Conservation (phyloP, 2,113 vertebrate species). For the Dicaeum eximium region DNA sequence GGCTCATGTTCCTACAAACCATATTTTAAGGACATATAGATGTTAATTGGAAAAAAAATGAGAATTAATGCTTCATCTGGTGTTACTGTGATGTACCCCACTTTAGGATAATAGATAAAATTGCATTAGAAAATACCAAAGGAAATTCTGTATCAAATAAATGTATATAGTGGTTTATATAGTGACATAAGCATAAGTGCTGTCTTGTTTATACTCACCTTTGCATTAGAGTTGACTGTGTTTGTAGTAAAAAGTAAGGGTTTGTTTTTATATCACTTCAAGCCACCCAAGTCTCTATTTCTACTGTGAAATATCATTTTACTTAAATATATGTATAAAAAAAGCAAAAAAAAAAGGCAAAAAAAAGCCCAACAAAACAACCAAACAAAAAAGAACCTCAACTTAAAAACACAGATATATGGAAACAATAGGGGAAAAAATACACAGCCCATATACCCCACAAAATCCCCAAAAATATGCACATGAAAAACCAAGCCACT, state of each 20-base stretch:
- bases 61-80: neutral
- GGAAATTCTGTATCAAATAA: neutral
- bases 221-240: neutral
- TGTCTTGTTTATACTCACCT: neutral
- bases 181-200: neutral
- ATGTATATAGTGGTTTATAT: neutral
- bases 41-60: neutral
- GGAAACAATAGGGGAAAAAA: neutral
- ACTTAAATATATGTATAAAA: neutral
- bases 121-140: neutral
- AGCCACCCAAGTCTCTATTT: neutral
- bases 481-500: neutral
- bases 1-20: neutral
- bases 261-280: neutral
- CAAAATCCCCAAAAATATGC: neutral
- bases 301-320: neutral
- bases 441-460: rapidly evolving
- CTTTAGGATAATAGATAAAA: neutral
- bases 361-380: neutral
- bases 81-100: neutral
- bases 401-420: neutral
- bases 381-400: neutral
- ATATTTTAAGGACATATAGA: neutral
- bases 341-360: neutral
- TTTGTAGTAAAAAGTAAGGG: neutral